Evolutionary conservation across 2,797 vertebrate species (phyloP).

Genomic region (Pyrrhura leucotis): DNA sequence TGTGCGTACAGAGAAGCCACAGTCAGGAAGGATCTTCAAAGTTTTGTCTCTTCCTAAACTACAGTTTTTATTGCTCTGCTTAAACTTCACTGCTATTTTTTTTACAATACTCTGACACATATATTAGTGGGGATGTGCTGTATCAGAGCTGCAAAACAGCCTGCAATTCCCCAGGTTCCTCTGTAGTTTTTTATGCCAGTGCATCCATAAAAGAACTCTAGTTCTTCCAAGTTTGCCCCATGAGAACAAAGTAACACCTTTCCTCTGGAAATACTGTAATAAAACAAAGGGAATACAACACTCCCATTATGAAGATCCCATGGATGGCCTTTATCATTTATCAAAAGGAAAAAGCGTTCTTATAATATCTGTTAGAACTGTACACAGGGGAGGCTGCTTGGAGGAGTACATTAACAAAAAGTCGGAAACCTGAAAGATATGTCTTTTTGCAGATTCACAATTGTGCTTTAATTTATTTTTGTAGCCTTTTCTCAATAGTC

Average conservation of each 20-base stretch:
- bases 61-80: slow-evolving; percentile 60
- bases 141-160: slow-evolving; percentile 57
- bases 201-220: slow-evolving; percentile 69
- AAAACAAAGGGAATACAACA: slow-evolving; percentile 73
- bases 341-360: slow-evolving; percentile 70
- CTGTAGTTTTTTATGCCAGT: slow-evolving; percentile 54
- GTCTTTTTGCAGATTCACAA: slow-evolving; percentile 53
- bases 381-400: slow-evolving; percentile 60
- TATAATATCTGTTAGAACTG: slow-evolving; percentile 65
- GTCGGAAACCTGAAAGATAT: slow-evolving; percentile 72
- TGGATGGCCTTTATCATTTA: slow-evolving; percentile 71
- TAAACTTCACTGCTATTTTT: slow-evolving; percentile 61
- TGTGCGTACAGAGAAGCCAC: neutral
- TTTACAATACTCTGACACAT: slow-evolving; percentile 53
- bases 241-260: slow-evolving; percentile 70
- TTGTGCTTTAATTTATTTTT: slow-evolving; percentile 74
- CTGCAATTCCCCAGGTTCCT: slow-evolving; percentile 69
- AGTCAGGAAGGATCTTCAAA: slow-evolving; percentile 25
- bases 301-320: slow-evolving; percentile 67
- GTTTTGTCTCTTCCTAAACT: slow-evolving; percentile 54
- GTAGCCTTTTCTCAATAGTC: slow-evolving; percentile 72
- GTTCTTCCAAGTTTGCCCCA: slow-evolving; percentile 58
- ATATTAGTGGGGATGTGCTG: slow-evolving; percentile 45
- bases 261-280: slow-evolving; percentile 72
- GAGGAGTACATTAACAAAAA: slow-evolving; percentile 75